A percentile compares a stretch with the other conserved stretches of the same genome.
phyloP scores from a whole-genome alignment of 2,888 invertebrate genomes.

The Ypsolopha sequella region DNA sequence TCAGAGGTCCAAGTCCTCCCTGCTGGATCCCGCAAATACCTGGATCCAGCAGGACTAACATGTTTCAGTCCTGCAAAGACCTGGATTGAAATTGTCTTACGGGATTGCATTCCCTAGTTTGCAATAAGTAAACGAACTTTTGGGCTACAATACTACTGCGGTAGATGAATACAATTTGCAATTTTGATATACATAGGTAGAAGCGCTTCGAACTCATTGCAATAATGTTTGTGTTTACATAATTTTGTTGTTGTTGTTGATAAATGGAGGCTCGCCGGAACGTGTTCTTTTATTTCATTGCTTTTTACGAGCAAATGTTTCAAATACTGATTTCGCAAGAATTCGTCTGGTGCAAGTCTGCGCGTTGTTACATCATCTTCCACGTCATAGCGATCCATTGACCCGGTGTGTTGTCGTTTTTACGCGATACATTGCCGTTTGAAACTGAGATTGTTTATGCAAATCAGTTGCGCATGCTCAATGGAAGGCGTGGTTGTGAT shows the following conservation, averaged over 20 bases:
- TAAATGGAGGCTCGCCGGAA: background rate
- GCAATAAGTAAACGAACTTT: too few relatives aligned
- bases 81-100: too few relatives aligned
- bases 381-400: background rate
- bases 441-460: slow-evolving; percentile 15
- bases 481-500: slow-evolving; percentile 34
- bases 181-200: too few relatives aligned
- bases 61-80: too few relatives aligned
- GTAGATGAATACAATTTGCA: too few relatives aligned
- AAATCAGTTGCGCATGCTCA: slow-evolving; percentile 23
- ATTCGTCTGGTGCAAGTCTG: slow-evolving; percentile 53
- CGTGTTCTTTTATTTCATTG: slow-evolving; percentile 4
- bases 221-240: too few relatives aligned
- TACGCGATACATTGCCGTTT: slow-evolving; percentile 32
- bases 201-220: too few relatives aligned
- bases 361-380: slow-evolving; percentile 47
- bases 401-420: slow-evolving; percentile 9
- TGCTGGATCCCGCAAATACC: too few relatives aligned
- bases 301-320: slow-evolving; percentile 3
- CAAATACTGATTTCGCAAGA: slow-evolving; percentile 12
- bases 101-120: too few relatives aligned
- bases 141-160: too few relatives aligned
- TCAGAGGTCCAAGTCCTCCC: too few relatives aligned
- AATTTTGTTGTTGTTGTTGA: background rate
- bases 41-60: too few relatives aligned